A percentile compares a stretch with the other conserved stretches of the same genome.
Evolutionary conservation across 2,888 invertebrate genomes (phyloP).

Genomic region (Andrena hattorfiana): DNA sequence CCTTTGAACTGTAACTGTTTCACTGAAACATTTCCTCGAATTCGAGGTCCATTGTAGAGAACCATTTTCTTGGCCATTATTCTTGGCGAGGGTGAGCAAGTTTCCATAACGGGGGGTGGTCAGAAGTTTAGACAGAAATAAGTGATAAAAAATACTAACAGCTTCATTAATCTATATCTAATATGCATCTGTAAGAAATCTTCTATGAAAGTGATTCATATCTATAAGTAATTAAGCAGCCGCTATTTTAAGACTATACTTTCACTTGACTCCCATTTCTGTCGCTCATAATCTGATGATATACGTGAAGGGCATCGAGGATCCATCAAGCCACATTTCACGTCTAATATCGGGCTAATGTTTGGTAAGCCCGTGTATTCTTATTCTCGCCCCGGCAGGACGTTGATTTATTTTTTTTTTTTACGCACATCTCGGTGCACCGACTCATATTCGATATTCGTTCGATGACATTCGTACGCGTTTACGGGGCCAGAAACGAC

Average conservation of each 20-base stretch:
- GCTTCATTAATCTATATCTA: no score
- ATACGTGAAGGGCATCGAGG: background rate
- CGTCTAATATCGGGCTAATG: constrained; percentile 35
- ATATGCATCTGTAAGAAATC: no score
- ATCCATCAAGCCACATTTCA: constrained; percentile 8
- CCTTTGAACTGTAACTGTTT: constrained; percentile 56
- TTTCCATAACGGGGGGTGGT: no score
- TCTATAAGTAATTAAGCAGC: background rate
- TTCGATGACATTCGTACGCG: constrained; percentile 37
- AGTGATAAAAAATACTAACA: background rate
- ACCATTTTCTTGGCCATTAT: background rate
- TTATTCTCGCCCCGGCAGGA: constrained; percentile 34
- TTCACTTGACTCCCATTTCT: background rate
- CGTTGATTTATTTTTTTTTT: constrained; percentile 57
- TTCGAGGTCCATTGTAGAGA: background rate
- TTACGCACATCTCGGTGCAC: constrained; percentile 9
- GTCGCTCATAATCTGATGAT: background rate
- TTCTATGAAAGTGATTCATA: no score
- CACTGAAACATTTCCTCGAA: constrained; percentile 27
- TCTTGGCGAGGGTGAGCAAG: no score
- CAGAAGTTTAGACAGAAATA: no score
- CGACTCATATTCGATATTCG: constrained; percentile 47
- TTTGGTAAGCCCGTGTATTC: constrained; percentile 46
- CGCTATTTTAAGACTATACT: background rate
- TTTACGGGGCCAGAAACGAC: constrained; percentile 47